Base-by-base conservation (phyloP, 1,140 invertebrate species). In the Agrilus planipennis region DNA sequence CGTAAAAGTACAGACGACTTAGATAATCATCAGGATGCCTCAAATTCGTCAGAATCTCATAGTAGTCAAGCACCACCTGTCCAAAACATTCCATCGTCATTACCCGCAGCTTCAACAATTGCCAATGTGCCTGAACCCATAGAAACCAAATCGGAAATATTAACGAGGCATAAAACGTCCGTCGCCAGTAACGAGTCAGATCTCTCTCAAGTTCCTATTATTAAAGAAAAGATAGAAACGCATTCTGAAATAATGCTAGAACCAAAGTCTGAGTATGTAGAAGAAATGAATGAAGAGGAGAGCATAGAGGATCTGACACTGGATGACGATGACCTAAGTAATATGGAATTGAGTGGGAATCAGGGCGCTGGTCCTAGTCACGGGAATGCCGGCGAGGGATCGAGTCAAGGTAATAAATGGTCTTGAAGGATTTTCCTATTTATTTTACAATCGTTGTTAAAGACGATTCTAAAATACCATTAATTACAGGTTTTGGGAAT, bases 251-350 rank as follows among this genome's bases (percentile, higher is more conserved):
- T 71, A 59, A 67, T 79, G 58, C 71, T 81, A 51, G 77, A 81
- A 67, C 79, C 79, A 62, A 82, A 82, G 68, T 73, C 76, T 67
- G 79, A 82, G 68, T 81, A 79, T 63, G 64, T 77, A 49, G 79
- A 84, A 51, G 78, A 81, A 46, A 61, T 62, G 52, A 72, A 76
- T 41, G 34, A n/a, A n/a, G 76, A 84, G 50, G 82, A 84, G 56
- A 78, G 77, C 57, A 81, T 85, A 52, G 83, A 88, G 65, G 82
- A 86, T 63, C 71, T 85, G 61, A 84, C 81, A 45, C 64, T 85
- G 42, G 83, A 85, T 58, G 82, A 86, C 52, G 82, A 86, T 57
- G 75, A 75, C 47, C 65, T 78, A 39, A 73, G 68, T 55, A 75
- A 77, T 57, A 70, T 73, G 64, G 74, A 77, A 63, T 64, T 69